Evolutionary conservation across 1,140 invertebrate genomes (phyloP).

Genomic region (Acromyrmex heyeri): DNA sequence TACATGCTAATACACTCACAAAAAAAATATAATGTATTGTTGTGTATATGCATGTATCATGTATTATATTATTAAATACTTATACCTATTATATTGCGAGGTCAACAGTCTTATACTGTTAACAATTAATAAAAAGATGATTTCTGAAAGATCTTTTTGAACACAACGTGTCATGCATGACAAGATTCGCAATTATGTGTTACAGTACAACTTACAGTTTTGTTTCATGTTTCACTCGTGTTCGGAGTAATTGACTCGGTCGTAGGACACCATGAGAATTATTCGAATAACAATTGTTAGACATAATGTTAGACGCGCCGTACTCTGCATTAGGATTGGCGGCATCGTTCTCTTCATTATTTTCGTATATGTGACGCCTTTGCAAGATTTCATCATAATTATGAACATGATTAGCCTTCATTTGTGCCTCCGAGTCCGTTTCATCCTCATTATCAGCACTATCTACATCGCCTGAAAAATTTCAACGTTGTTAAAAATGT

Average conservation of each 20-base stretch:
- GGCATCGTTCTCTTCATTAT: slow-evolving; percentile 64
- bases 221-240: slow-evolving; percentile 85
- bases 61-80: slow-evolving; percentile 12
- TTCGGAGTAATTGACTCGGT: slow-evolving; percentile 81
- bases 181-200: slow-evolving; percentile 5
- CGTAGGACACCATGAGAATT: slow-evolving; percentile 80
- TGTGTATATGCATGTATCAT: slow-evolving; percentile 7
- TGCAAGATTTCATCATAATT: slow-evolving; percentile 31
- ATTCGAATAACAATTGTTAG: slow-evolving; percentile 79
- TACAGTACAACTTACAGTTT: slow-evolving; percentile 78
- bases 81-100: slow-evolving; percentile 7
- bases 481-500: background rate
- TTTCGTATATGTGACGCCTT: slow-evolving; percentile 73
- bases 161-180: background rate
- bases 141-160: background rate
- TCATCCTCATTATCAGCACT: slow-evolving; percentile 89
- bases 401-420: slow-evolving; percentile 63
- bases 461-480: slow-evolving; percentile 88
- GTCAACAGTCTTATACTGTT: slow-evolving; percentile 10
- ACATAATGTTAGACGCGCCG: slow-evolving; percentile 53
- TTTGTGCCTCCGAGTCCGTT: slow-evolving; percentile 82
- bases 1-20: background rate
- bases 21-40: slow-evolving; percentile 1
- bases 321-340: slow-evolving; percentile 71
- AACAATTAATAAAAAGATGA: background rate